Conservation (phyloP, 2,797 vertebrate genomes). For the Aldrovandia affinis region DNA sequence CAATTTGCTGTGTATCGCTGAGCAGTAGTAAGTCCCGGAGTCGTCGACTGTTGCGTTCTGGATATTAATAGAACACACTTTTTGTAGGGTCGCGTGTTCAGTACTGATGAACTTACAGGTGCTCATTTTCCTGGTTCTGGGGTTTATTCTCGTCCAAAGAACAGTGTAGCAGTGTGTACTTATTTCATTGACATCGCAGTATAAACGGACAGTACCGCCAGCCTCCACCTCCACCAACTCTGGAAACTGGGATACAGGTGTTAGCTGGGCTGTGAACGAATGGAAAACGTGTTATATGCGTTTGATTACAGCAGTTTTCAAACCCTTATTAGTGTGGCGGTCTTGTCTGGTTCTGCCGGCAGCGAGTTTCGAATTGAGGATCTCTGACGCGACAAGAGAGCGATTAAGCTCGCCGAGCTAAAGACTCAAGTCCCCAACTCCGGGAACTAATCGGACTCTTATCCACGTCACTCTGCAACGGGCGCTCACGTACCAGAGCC, state of each 20-base stretch:
- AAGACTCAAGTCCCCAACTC: no score
- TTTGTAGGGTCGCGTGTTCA: no score
- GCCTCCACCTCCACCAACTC: constrained; percentile 9
- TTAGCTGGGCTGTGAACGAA: not conserved
- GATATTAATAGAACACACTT: not conserved
- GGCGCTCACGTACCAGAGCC: no score
- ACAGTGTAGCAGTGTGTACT: constrained; percentile 4
- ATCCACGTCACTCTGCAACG: no score
- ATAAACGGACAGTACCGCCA: constrained; percentile 24
- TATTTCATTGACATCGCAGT: not conserved
- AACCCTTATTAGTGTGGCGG: no score
- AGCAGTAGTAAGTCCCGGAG: constrained; percentile 28
- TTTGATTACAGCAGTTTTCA: no score
- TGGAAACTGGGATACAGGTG: not conserved
- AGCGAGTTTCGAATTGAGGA: no score
- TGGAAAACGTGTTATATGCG: no score
- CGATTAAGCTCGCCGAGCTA: no score
- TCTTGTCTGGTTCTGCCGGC: no score
- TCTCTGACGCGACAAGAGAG: no score
- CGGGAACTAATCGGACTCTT: no score
- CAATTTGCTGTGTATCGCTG: not conserved
- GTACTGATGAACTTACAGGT: not conserved
- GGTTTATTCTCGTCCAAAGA: constrained; percentile 10
- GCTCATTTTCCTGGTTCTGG: not conserved
- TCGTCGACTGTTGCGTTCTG: not conserved